Evolutionary conservation across 2,888 invertebrate species (phyloP), one percentile per base, ranked within the genome.

Genomic region (Torymus texanus): DNA sequence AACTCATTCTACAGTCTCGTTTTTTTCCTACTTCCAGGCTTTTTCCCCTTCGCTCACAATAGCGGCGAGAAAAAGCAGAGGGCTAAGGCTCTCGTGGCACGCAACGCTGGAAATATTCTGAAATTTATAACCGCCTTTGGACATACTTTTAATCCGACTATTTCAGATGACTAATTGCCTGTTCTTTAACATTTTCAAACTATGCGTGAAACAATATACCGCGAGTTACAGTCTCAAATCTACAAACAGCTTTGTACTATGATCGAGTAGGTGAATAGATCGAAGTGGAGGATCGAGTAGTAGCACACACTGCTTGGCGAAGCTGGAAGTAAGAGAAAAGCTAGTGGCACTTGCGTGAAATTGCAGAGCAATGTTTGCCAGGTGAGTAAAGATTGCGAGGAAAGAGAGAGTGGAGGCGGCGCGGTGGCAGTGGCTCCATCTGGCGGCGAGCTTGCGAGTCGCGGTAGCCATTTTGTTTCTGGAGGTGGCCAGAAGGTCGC

Each of bases 381-480:
- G 41, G 41, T 41, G 41, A 41, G 41, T 41, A 8, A 41, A 41
- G 41, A 41, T 41, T 41, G 41, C 8, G 10, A 41, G 41, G 41
- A 41, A 41, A 41, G 41, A 41, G 41, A 41, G 41, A 13, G 21
- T 24, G 41, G 50, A 12, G 29, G 29, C 24, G 11, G 61, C 53
- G 59, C 65, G 56, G 53, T 29, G 14, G 55, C 3, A 4, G 29
- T 82, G 82, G 75, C 75, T 59, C 77, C 79, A 80, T 78, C 80
- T 76, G 62, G 61, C 75, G 78, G 83, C 74, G 81, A 83, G 80
- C 81, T 79, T 72, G 55, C 66, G 83, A 88, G 90, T 81, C 83
- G 76, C 74, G 91, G 90, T 92, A 92, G 92, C 92, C 93, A 93
- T 93, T 92, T 92, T 92, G 92, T 92, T 92, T 91, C 91, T 90